Evolutionary conservation across 2,797 vertebrate species (phyloP), one percentile per base, ranked within the genome.

Genomic region (Sebastiscus tertius): DNA sequence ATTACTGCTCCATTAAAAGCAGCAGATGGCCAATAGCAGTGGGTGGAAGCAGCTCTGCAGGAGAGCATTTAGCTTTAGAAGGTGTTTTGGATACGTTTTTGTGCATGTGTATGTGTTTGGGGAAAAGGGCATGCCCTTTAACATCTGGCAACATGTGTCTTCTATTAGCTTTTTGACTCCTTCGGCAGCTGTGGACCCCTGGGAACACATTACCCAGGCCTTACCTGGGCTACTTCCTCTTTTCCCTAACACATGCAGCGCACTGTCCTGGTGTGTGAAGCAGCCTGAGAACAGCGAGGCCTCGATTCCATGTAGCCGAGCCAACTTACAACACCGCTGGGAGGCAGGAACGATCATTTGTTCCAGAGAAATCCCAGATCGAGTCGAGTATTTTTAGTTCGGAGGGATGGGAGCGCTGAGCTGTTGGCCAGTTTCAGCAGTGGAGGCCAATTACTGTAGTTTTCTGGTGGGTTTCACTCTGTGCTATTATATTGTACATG

Each of bases 71-170:
- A 75, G 76, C 80, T 83, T 74, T 13, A 67, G 62, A 78, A 52
- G 34, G 78, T 86, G 87, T 87, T 90, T 82, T 75, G 67, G 73
- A 64, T 72, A 36, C 72, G 69, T 90, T 81, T 80, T 9, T 73
- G 75, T 74, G n/a, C 56, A 18, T 64, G 16, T 79, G 76, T 76
- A 67, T 62, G 49, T 74, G 54, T 70, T 75, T 62, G 59, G 18
- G 77, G 55, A 42, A 61, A 80, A 65, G 63, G n/a, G 3, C 52
- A 67, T 87, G 79, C 33, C 86, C 88, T 88, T 64, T 80, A 86
- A 88, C 87, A 92, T 91, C 82, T 90, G 80, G 77, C 24, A 73
- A 84, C 93, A 95, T 91, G 79, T 95, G 93, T 89, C 72, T 87
- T 82, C 84, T 80, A 93, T 95, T 93, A 93, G 33, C 72, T 85